These are phyloP conservation scores for Tinea semifulvella DNA, from an alignment of 2,888 invertebrate species.

Conservation along the genomic window DNA sequence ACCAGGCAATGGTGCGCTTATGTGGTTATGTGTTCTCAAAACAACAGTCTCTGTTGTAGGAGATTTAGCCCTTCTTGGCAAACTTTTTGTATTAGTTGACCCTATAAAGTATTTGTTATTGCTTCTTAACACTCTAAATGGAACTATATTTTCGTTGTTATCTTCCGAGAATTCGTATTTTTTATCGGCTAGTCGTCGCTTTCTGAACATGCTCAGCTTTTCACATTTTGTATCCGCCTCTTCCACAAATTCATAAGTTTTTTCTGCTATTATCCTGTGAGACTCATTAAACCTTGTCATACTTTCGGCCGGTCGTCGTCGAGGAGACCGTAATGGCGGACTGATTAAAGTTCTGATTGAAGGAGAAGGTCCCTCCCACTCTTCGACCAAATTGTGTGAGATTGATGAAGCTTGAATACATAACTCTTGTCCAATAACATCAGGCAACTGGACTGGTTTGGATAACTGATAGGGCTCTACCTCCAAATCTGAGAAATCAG, in stretches of 20 bases:
- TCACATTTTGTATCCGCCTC: slow-evolving; percentile 84
- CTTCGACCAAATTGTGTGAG: slow-evolving; percentile 56
- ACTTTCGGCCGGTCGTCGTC: slow-evolving; percentile 56
- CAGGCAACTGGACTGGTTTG: slow-evolving; percentile 48
- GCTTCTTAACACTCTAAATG: slow-evolving; percentile 69
- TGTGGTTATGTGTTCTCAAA: slow-evolving; percentile 54
- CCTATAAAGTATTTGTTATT: slow-evolving; percentile 61
- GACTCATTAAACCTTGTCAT: slow-evolving; percentile 63
- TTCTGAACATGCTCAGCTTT: slow-evolving; percentile 86
- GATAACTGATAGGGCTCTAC: slow-evolving; percentile 58
- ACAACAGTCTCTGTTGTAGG: slow-evolving; percentile 54
- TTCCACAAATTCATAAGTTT: slow-evolving; percentile 87
- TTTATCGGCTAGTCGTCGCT: slow-evolving; percentile 87
- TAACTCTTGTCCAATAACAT: slow-evolving; percentile 56
- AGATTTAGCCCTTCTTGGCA: slow-evolving; percentile 44
- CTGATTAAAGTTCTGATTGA: slow-evolving; percentile 57
- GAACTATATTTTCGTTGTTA: slow-evolving; percentile 71
- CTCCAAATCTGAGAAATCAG: slow-evolving; percentile 70
- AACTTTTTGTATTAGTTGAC: slow-evolving; percentile 34
- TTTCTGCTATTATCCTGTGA: slow-evolving; percentile 69
- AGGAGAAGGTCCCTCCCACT: slow-evolving; percentile 60
- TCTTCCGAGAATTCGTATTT: slow-evolving; percentile 92
- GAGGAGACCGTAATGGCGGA: slow-evolving; percentile 53
- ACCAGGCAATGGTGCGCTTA: slow-evolving; percentile 39
- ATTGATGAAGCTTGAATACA: slow-evolving; percentile 57